Conservation (phyloP, 2,113 vertebrate species). For the Lagenorhynchus albirostris region DNA sequence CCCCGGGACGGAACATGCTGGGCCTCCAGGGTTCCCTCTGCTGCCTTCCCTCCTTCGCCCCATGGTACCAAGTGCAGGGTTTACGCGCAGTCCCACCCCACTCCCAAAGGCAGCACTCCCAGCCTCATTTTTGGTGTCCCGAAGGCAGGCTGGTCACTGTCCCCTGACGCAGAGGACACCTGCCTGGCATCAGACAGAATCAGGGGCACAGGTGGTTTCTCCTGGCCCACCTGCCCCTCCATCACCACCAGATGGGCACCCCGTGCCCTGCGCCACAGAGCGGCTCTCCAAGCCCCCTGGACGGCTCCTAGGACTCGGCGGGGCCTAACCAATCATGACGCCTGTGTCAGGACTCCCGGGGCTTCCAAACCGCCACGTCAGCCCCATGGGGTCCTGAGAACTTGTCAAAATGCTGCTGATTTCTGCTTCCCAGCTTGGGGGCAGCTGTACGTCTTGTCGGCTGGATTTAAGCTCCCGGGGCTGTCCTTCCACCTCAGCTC, state of each 20-base stretch:
- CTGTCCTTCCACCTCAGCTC: not conserved
- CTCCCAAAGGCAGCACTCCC: not conserved
- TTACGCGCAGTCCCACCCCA: fast-evolving
- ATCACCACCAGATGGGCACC: not conserved
- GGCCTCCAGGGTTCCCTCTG: not conserved
- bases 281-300: not conserved
- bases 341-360: not conserved
- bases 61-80: too few relatives aligned
- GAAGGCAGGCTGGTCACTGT: too few relatives aligned
- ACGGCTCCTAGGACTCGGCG: not conserved
- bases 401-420: fast-evolving
- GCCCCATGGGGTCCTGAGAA: not conserved
- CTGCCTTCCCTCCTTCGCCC: fast-evolving
- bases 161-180: not conserved
- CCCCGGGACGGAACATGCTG: fast-evolving
- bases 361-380: not conserved
- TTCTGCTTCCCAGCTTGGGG: not conserved
- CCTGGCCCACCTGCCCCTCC: too few relatives aligned
- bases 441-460: fast-evolving
- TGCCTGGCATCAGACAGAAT: not conserved
- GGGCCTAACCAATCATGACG: fast-evolving
- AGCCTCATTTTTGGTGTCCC: not conserved
- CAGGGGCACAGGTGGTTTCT: not conserved
- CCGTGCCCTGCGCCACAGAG: fast-evolving
- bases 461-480: not conserved